Evolutionary conservation across 1,140 invertebrate genomes (phyloP).

Genomic region (Pissodes strobi): DNA sequence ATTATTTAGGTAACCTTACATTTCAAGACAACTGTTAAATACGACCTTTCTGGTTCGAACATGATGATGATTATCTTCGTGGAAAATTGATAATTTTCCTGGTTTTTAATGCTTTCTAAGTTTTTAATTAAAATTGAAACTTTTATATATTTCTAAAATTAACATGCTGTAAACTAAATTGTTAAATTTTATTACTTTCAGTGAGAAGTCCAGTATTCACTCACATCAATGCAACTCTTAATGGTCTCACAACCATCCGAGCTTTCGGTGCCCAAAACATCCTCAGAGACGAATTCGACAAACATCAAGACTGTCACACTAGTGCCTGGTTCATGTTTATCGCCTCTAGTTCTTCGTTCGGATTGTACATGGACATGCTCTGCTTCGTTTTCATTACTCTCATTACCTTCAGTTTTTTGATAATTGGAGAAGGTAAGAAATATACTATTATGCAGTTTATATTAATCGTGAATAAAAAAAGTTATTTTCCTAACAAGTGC

Average conservation of each 20-base stretch:
- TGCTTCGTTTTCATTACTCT: slow-evolving; percentile 43
- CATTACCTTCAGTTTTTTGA: slow-evolving; percentile 49
- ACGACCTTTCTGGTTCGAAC: too few species aligned
- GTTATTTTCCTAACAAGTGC: too few species aligned
- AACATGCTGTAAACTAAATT: neutral
- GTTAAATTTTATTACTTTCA: slow-evolving; percentile 49
- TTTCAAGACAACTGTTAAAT: too few species aligned
- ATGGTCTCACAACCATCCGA: slow-evolving; percentile 80
- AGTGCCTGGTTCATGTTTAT: slow-evolving; percentile 69
- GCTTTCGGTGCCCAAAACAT: slow-evolving; percentile 70
- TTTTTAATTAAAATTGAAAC: too few species aligned
- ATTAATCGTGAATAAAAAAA: too few species aligned
- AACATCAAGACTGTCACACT: slow-evolving; percentile 66
- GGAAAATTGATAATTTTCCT: too few species aligned
- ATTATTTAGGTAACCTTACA: too few species aligned
- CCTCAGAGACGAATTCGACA: slow-evolving; percentile 75
- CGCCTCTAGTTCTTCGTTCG: slow-evolving; percentile 44
- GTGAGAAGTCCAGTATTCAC: slow-evolving; percentile 83
- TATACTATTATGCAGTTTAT: too few species aligned
- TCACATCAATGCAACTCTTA: slow-evolving; percentile 74
- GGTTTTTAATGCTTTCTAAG: too few species aligned
- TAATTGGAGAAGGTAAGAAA: slow-evolving; percentile 46
- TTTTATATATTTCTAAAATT: too few species aligned
- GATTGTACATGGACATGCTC: slow-evolving; percentile 44
- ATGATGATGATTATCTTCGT: too few species aligned